Percentiles rank a stretch among this genome's conserved stretches.
Evolutionary conservation across 2,888 invertebrate species (phyloP).

Genomic region (Temnothorax unifasciatus): DNA sequence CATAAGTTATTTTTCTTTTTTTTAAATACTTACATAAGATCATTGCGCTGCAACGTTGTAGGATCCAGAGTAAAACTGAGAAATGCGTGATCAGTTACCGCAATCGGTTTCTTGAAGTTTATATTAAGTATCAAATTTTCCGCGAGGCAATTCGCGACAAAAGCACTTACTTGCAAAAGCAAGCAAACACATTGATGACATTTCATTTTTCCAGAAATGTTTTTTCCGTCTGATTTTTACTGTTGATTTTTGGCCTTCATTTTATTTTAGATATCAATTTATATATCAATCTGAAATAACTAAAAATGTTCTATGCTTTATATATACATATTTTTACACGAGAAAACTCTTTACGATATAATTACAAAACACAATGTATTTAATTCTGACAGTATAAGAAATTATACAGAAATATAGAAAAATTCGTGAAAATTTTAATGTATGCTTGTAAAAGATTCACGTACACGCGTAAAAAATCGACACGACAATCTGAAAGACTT

Average conservation of each 20-base stretch:
- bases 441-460: background rate
- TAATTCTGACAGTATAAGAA: background rate
- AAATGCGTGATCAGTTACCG: slow-evolving; percentile 90
- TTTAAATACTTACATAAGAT: slow-evolving; percentile 85
- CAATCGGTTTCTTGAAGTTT: slow-evolving; percentile 88
- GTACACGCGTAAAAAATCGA: slow-evolving; percentile 2
- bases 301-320: background rate
- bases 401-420: background rate
- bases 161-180: slow-evolving; percentile 50
- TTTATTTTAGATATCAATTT: background rate
- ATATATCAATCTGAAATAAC: background rate
- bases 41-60: slow-evolving; percentile 87
- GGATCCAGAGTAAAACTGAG: slow-evolving; percentile 92
- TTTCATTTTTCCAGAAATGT: slow-evolving; percentile 52
- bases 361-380: slow-evolving; percentile 1
- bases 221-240: background rate
- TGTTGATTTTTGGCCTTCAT: background rate
- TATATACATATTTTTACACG: background rate
- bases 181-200: background rate
- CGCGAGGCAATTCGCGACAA: slow-evolving; percentile 66
- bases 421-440: background rate
- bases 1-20: background rate
- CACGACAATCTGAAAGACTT: slow-evolving; percentile 35
- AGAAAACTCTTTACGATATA: slow-evolving; percentile 34
- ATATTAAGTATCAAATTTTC: slow-evolving; percentile 88